Percentiles rank a stretch among this genome's conserved stretches.
These are phyloP conservation scores for Drosophila birchii DNA, from an alignment of 2,888 invertebrate genomes.

Conservation along the genomic window DNA sequence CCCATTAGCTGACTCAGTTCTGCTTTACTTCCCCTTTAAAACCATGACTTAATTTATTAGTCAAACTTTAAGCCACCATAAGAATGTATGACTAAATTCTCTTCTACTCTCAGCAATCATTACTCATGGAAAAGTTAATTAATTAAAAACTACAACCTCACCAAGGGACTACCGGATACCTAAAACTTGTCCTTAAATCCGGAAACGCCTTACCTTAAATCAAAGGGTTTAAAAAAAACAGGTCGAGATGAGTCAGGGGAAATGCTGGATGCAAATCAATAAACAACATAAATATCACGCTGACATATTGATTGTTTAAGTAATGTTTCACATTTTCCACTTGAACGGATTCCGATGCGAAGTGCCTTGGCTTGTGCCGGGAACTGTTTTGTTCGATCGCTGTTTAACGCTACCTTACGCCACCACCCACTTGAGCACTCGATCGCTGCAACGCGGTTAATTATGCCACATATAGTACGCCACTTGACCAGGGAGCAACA, in stretches of 20 bases:
- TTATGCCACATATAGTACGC: constrained; percentile 56
- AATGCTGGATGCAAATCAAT: constrained; percentile 22
- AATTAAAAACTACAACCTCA: constrained; percentile 6
- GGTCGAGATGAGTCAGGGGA: constrained; percentile 36
- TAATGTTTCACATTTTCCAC: constrained; percentile 38
- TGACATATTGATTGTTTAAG: constrained; percentile 28
- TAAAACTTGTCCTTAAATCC: constrained; percentile 7
- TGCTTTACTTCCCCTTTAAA: not conserved
- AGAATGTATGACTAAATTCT: not conserved
- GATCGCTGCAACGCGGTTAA: constrained; percentile 58
- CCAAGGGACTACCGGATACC: not conserved
- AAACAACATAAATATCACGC: constrained; percentile 33
- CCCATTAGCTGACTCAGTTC: not conserved
- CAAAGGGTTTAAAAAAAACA: not conserved
- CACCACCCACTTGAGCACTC: constrained; percentile 48
- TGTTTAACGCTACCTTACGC: constrained; percentile 48
- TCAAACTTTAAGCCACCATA: constrained; percentile 1
- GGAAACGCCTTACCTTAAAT: constrained; percentile 2
- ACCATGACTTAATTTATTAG: constrained; percentile 5
- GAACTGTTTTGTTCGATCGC: constrained; percentile 32
- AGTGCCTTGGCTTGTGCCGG: constrained; percentile 11
- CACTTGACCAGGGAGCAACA: constrained; percentile 53
- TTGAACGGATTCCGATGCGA: constrained; percentile 15
- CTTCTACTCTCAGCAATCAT: not conserved
- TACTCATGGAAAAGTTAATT: constrained; percentile 8